Evolutionary conservation across 1,140 invertebrate genomes (phyloP), one percentile per base, ranked within the genome.

Genomic region (Musca domestica): DNA sequence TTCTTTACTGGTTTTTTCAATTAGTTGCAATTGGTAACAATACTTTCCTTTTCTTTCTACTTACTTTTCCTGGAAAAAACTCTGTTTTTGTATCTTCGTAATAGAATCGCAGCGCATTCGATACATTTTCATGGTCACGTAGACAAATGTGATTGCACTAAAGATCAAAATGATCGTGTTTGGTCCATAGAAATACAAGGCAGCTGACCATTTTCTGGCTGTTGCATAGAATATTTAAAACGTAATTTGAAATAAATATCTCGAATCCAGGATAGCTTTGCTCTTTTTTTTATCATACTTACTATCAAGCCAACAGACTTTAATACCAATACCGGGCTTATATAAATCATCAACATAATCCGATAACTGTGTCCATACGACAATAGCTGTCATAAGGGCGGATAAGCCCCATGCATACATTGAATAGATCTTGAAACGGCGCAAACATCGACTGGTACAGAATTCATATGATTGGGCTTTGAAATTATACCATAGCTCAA

Each of bases 401-500:
- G 90, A 86, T 15, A 85, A 79, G 0, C 89, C 88, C 90, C 90
- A 92, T 1, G 89, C 89, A 73, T 91, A 92, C 0, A 88, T 76
- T 0, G 88, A 90, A 73, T 92, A 92, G 64, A 87, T 72, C 0
- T 86, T 73, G 72, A 91, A 91, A 41, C 89, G 87, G 69, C 81
- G 81, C 46, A 73, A 74, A 63, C 86, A 85, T 41, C 77, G 71
- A 63, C 74, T 80, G 0, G 81, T 74, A 61, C 82, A 84, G 5
- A 41, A 15, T 9, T 78, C 10, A 74, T 74, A 46, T 34, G 78
- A 82, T 9, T 76, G 77, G 1, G 80, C 82, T 83, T 86, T 86
- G 81, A 90, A 89, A 64, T 91, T 91, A 74, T 87, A 86, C 85
- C 88, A 92, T 67, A 92, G 86, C 73, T 93, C 90, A 71, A 90